Base-by-base conservation (phyloP, 2,888 invertebrate species). In the Oxyscelio sp. region DNA sequence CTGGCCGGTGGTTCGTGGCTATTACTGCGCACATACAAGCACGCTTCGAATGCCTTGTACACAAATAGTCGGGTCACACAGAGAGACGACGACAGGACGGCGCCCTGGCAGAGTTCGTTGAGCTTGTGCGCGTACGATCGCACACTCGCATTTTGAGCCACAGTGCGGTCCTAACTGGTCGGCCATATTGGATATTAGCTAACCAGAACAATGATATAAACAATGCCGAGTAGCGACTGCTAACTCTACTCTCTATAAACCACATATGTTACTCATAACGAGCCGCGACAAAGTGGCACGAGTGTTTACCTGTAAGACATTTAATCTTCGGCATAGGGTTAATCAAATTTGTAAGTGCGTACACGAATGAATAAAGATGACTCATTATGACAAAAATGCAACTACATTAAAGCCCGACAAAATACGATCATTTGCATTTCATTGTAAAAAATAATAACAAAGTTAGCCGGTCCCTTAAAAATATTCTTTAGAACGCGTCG, bases 141-240 rank as follows among this genome's bases (percentile, higher is more conserved):
- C 58, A 70, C 79, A 79, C 81, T 66, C 65, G 83, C 73, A 58
- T 85, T 85, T 83, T 77, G 83, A 65, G 56, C 52, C 73, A 71
- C 40, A 71, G 66, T 65, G 83, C 85, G 90, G 87, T 89, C 92
- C 91, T 92, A 93, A 93, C 93, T 89, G 90, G 90, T 79, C 92
- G 91, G 93, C 93, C 93, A 94, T 93, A 90, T 92, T 94, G 93
- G 92, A 93, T 93, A 94, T 93, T 93, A 93, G 93, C 93, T 93
- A 93, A 93, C 90, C 93, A 92, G 93, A 93, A 93, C 93, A 93
- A 94, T 94, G 92, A 92, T 92, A 92, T 92, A 92, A 91, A 92
- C 92, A 92, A 93, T 92, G 40, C 27, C 19, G 24, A 22, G 52
- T 27, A 22, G 65, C 75, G 58, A 58, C 66, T 38, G 66, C 90